Percentiles rank a stretch among this genome's conserved stretches.
Evolutionary conservation across 1,140 invertebrate genomes (phyloP).

Genomic region (Drosophila pectinifera): DNA sequence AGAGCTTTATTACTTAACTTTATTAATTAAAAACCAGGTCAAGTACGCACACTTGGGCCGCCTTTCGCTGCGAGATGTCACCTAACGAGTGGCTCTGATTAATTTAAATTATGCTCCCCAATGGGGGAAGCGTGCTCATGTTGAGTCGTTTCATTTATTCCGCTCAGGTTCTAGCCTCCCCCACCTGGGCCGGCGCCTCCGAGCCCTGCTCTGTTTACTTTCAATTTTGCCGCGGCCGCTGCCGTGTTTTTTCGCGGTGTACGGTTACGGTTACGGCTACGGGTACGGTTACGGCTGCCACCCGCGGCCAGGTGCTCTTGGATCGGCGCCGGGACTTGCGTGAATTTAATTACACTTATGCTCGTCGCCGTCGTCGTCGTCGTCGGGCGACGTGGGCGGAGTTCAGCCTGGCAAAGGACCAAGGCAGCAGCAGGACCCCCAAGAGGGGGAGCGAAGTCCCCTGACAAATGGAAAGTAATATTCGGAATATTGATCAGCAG

Average conservation of each 20-base stretch:
- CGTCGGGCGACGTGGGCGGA: too few species aligned
- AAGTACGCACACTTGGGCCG: too few species aligned
- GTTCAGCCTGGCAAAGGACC: too few species aligned
- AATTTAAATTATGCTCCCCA: background rate
- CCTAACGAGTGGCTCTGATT: background rate
- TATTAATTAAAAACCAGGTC: too few species aligned
- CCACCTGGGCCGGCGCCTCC: too few species aligned
- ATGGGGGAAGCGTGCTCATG: background rate
- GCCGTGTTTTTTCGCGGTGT: background rate
- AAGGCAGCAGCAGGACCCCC: too few species aligned
- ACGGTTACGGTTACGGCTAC: background rate
- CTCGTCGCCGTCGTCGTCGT: constrained; percentile 13
- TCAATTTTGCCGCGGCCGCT: too few species aligned
- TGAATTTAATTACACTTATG: constrained; percentile 78
- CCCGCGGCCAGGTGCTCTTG: too few species aligned
- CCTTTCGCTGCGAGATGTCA: background rate
- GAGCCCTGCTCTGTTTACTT: background rate
- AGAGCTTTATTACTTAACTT: too few species aligned
- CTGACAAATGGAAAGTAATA: constrained; percentile 7
- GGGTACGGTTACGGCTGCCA: background rate
- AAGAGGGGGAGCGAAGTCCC: background rate
- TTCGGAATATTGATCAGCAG: constrained; percentile 8
- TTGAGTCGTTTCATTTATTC: background rate
- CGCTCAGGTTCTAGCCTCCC: background rate
- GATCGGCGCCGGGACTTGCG: constrained; percentile 39